Conservation (phyloP, 1,140 invertebrate genomes). For the Bombyx mandarina region DNA sequence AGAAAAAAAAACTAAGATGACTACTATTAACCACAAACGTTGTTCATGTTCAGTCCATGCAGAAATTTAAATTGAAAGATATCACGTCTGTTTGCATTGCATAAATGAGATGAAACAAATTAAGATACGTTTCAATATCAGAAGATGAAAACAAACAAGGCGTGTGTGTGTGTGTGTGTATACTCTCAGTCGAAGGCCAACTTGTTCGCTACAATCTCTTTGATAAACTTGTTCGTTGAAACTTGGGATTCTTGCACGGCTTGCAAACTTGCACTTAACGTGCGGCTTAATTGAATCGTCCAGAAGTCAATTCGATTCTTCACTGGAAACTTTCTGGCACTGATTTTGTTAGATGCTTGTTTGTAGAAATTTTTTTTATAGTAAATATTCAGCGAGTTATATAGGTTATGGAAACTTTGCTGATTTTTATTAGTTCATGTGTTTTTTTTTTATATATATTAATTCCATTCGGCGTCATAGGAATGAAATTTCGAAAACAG, state of each 20-base stretch:
- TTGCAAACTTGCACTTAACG: conserved; percentile 60
- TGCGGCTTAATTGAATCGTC: conserved; percentile 63
- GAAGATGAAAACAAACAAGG: conserved; percentile 22
- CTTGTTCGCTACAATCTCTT: conserved; percentile 64
- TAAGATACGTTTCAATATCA: conserved; percentile 1
- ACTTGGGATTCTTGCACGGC: conserved; percentile 44
- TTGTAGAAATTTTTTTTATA: no score
- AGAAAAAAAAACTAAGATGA: no score
- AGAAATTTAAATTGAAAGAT: no score
- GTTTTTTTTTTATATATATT: no score
- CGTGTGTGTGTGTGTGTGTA: not conserved
- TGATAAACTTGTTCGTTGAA: conserved; percentile 51
- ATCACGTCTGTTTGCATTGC: not conserved
- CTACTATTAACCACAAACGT: no score
- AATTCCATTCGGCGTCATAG: no score
- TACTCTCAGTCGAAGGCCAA: conserved; percentile 34
- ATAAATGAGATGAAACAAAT: not conserved
- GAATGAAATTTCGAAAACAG: no score
- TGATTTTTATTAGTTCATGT: no score
- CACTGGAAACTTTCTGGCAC: conserved; percentile 15
- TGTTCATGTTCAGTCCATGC: no score
- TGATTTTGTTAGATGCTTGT: conserved; percentile 2
- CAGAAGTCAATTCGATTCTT: conserved; percentile 57
- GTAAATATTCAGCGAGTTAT: no score
- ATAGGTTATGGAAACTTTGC: no score